Percentiles rank a stretch among this genome's conserved stretches.
Evolutionary conservation across 2,888 invertebrate genomes (phyloP).

Genomic region (Ceriagrion tenellum): DNA sequence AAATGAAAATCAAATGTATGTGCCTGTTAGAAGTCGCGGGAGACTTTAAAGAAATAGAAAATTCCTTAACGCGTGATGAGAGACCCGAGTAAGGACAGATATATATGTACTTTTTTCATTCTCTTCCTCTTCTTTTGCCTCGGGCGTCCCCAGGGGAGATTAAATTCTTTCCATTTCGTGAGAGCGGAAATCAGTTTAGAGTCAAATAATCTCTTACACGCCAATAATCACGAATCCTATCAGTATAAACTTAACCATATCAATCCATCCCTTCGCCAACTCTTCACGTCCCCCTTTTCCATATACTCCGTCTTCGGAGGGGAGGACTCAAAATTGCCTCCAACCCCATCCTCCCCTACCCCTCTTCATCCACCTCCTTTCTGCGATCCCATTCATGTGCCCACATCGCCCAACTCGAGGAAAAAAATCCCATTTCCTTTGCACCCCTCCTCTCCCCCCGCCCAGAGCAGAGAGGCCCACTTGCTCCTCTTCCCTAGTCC

Average conservation of each 20-base stretch:
- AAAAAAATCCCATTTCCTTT: not conserved
- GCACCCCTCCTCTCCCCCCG: too few species aligned
- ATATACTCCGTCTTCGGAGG: not conserved
- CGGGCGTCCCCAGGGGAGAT: not conserved
- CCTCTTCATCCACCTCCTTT: too few species aligned
- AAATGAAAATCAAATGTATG: too few species aligned
- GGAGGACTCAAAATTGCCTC: not conserved
- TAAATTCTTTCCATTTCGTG: conserved; percentile 6
- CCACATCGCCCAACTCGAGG: not conserved
- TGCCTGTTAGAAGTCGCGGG: not conserved
- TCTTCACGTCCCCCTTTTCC: not conserved
- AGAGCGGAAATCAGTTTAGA: conserved; percentile 22
- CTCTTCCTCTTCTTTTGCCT: not conserved
- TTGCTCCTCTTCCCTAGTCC: too few species aligned
- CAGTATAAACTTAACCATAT: conserved; percentile 23
- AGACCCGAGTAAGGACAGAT: not conserved
- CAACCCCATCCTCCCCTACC: not conserved
- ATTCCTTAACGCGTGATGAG: not conserved
- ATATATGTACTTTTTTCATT: too few species aligned
- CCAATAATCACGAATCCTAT: conserved; percentile 39
- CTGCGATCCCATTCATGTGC: not conserved
- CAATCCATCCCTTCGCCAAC: not conserved
- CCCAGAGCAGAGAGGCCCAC: not conserved
- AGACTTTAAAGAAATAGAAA: not conserved
- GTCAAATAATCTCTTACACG: conserved; percentile 16